These are phyloP conservation scores for Suricata suricatta DNA, from an alignment of 2,113 vertebrate species.

Conservation along the genomic window DNA sequence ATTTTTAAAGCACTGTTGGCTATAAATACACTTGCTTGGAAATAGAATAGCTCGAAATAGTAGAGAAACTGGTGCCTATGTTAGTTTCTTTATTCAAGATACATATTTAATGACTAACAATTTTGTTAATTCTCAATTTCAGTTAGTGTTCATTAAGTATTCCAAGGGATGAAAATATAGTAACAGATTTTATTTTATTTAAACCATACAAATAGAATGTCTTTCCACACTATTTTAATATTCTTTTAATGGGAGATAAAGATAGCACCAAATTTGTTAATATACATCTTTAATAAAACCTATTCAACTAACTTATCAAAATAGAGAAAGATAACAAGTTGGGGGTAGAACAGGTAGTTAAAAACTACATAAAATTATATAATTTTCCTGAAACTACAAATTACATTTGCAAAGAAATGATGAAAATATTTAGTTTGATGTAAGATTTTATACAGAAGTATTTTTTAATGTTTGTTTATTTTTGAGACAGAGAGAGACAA, in stretches of 20 bases:
- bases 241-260: not conserved
- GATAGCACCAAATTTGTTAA: not conserved
- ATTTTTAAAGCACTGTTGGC: not conserved
- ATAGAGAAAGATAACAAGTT: not conserved
- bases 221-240: not conserved
- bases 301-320: not conserved
- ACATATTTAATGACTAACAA: not conserved
- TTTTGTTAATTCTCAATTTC: slow-evolving; percentile 20
- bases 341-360: not conserved
- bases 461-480: not conserved
- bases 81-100: not conserved
- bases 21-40: not conserved
- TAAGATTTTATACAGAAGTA: not conserved
- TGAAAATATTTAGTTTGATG: not conserved
- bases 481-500: too few species aligned
- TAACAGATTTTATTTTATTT: not conserved
- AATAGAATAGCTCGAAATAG: not conserved
- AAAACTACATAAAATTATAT: not conserved
- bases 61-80: not conserved
- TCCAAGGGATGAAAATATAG: not conserved
- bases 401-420: not conserved
- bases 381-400: not conserved
- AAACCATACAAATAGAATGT: not conserved
- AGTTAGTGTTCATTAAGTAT: not conserved
- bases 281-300: not conserved